phyloP scores from a whole-genome alignment of 2,113 vertebrate genomes.

The Acrocephalus kingi region DNA sequence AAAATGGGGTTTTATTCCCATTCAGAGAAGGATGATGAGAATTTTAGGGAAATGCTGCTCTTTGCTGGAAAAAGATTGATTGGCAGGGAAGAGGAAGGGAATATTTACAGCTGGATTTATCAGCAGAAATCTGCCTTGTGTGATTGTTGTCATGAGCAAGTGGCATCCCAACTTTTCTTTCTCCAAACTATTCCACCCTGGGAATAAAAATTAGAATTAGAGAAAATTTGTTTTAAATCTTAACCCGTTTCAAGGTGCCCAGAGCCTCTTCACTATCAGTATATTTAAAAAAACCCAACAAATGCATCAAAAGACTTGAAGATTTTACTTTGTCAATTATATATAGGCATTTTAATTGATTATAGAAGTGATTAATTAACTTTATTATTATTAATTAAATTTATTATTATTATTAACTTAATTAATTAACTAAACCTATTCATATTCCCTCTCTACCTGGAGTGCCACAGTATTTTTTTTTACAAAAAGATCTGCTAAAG shows the following conservation, averaged over 20 bases:
- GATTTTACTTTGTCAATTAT: neutral
- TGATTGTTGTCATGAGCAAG: neutral
- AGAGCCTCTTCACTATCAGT: neutral
- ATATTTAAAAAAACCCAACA: accelerated
- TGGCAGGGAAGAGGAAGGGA: neutral
- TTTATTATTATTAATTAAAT: neutral
- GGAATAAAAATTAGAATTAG: neutral
- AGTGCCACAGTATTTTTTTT: neutral
- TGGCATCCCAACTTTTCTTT: neutral
- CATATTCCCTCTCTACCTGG: neutral
- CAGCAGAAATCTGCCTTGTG: neutral
- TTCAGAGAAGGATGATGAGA: neutral
- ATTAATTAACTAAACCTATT: neutral
- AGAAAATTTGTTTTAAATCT: neutral
- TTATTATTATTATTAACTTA: too few relatives aligned
- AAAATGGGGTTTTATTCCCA: too few relatives aligned
- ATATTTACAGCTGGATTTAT: neutral
- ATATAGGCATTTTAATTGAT: neutral
- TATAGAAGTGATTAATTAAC: neutral
- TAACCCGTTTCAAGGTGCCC: neutral
- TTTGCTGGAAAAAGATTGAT: neutral
- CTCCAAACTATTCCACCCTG: neutral
- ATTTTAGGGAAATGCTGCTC: neutral
- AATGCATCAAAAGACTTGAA: neutral
- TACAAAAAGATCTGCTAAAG: neutral